Conservation (phyloP, 1,140 invertebrate genomes). For the Bicyclus anynana region DNA sequence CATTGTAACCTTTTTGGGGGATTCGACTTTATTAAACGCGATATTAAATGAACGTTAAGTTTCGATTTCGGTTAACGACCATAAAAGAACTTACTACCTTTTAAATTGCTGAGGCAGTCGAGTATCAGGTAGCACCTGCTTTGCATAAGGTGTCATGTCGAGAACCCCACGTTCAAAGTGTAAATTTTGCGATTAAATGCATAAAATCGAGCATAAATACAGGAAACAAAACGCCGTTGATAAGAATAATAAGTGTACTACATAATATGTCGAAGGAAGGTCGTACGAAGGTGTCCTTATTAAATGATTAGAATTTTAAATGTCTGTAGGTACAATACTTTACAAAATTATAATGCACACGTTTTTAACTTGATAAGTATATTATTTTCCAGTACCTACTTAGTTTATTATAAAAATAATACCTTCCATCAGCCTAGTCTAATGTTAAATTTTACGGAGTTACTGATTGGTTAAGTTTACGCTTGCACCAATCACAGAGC, state of each 20-base stretch:
- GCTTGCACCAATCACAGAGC: too few species aligned
- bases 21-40: not conserved
- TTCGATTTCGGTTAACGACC: slow-evolving; percentile 7
- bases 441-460: too few species aligned
- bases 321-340: not conserved
- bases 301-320: slow-evolving; percentile 28
- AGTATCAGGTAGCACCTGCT: slow-evolving; percentile 74
- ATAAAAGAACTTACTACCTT: slow-evolving; percentile 27
- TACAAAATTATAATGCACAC: not conserved
- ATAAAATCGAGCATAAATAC: slow-evolving; percentile 67
- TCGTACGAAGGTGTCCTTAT: slow-evolving; percentile 56
- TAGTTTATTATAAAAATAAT: too few species aligned
- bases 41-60: not conserved
- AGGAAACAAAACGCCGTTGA: slow-evolving; percentile 52
- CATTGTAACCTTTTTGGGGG: not conserved
- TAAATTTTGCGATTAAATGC: slow-evolving; percentile 74
- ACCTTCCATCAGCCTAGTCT: too few species aligned
- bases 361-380: too few species aligned
- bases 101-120: slow-evolving; percentile 21
- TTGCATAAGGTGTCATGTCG: slow-evolving; percentile 73
- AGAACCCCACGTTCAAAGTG: slow-evolving; percentile 68
- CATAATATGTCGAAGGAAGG: slow-evolving; percentile 44
- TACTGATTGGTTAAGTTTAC: too few species aligned
- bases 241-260: slow-evolving; percentile 58
- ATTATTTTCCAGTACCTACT: too few species aligned